Conservation (phyloP, 2,113 vertebrate species). For the Engraulis encrasicolus region DNA sequence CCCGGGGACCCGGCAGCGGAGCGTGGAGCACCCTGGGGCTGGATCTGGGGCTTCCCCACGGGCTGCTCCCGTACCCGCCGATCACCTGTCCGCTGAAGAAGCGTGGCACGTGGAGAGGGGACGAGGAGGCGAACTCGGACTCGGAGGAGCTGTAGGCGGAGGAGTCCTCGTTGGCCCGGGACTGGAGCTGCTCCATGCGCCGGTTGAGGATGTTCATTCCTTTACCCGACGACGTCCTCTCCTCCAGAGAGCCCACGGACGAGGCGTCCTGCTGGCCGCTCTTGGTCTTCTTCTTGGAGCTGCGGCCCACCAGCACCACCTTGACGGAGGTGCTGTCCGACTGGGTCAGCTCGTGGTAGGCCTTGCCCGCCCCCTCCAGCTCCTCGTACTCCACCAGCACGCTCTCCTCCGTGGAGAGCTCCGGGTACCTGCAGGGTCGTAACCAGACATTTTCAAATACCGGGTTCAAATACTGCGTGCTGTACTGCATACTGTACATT, state of each 20-base stretch:
- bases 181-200: conserved; percentile 47
- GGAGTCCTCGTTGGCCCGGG: conserved; percentile 46
- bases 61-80: conserved; percentile 21
- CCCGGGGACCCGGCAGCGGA: conserved; percentile 15
- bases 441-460: too few relatives aligned
- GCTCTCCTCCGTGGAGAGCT: conserved; percentile 50
- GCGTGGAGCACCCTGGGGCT: conserved; percentile 34
- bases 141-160: conserved; percentile 56
- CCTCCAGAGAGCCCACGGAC: conserved; percentile 25
- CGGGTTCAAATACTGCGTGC: too few relatives aligned
- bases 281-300: conserved; percentile 51
- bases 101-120: conserved; percentile 33
- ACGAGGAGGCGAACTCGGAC: conserved; percentile 44
- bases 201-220: conserved; percentile 39
- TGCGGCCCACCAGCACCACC: conserved; percentile 49
- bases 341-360: conserved; percentile 50
- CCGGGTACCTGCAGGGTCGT: too few relatives aligned
- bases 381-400: conserved; percentile 59
- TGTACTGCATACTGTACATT: too few relatives aligned
- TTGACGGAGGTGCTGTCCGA: conserved; percentile 33
- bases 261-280: background rate
- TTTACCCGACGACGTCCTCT: conserved; percentile 19
- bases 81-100: conserved; percentile 29
- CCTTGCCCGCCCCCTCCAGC: conserved; percentile 53
- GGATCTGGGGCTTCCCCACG: conserved; percentile 42